Conservation (phyloP, 2,888 invertebrate genomes). For the Sthenelais limicola region DNA sequence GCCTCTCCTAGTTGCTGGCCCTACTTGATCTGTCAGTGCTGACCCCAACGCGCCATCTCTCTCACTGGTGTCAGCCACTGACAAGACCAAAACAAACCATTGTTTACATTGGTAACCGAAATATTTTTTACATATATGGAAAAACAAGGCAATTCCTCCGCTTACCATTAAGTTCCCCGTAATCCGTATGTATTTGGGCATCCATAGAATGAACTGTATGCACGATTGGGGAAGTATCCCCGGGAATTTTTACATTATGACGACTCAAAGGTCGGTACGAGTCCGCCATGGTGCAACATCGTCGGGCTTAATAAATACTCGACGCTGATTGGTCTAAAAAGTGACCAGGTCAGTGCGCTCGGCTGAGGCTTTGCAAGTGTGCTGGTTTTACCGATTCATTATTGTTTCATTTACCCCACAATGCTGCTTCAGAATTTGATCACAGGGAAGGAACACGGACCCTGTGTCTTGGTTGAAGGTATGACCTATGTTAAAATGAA, state of each 20-base stretch:
- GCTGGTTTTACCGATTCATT: too few species aligned
- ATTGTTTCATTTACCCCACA: too few species aligned
- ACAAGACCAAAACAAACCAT: slow-evolving; percentile 10
- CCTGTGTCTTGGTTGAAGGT: too few species aligned
- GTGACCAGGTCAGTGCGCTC: neutral
- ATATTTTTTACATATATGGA: neutral
- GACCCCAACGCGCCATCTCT: too few species aligned
- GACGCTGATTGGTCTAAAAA: slow-evolving; percentile 6
- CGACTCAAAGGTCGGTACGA: slow-evolving; percentile 36
- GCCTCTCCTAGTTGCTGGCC: too few species aligned
- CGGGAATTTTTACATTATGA: slow-evolving; percentile 27
- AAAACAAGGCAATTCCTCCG: neutral
- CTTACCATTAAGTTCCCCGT: slow-evolving; percentile 32
- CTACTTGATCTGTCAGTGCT: too few species aligned
- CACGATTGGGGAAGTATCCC: neutral
- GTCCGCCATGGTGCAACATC: slow-evolving; percentile 31
- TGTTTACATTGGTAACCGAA: slow-evolving; percentile 36
- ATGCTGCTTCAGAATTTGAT: too few species aligned
- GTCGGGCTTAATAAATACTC: neutral
- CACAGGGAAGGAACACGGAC: too few species aligned
- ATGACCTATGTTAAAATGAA: too few species aligned
- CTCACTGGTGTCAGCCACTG: too few species aligned
- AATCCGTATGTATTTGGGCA: slow-evolving; percentile 22
- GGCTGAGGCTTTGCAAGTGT: too few species aligned
- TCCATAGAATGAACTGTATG: slow-evolving; percentile 33